phyloP scores from a whole-genome alignment of 2,797 vertebrate species.

The Cyprinodon diabolis region DNA sequence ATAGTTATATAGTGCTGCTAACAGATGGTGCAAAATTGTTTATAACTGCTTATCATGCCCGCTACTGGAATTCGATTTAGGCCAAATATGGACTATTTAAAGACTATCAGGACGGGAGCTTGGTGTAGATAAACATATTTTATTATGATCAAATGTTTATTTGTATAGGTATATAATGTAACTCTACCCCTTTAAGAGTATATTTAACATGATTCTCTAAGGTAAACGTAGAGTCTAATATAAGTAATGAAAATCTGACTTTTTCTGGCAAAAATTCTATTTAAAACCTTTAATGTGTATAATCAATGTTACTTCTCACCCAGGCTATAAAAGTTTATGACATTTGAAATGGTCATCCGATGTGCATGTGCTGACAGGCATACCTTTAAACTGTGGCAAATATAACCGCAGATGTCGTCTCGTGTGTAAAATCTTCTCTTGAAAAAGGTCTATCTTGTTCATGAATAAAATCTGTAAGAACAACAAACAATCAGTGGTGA shows the following conservation, averaged over 20 bases:
- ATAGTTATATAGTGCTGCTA: no score
- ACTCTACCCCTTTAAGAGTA: not conserved
- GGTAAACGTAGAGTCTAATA: not conserved
- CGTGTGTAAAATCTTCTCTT: conserved; percentile 84
- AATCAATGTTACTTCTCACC: no score
- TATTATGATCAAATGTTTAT: no score
- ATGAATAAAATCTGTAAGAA: conserved; percentile 83
- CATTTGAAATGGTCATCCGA: not conserved
- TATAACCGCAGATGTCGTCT: conserved; percentile 79
- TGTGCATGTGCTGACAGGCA: not conserved
- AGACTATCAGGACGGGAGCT: no score
- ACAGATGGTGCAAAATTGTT: no score
- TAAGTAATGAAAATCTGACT: not conserved
- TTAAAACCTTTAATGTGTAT: not conserved
- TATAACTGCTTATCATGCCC: no score
- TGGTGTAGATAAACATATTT: no score
- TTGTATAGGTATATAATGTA: no score
- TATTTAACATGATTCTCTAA: not conserved
- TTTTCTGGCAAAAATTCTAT: not conserved
- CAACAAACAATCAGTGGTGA: not conserved
- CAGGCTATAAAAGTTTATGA: not conserved
- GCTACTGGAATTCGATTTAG: no score
- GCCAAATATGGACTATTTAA: no score
- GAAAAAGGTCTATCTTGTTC: conserved; percentile 87
- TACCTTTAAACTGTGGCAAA: conserved; percentile 81